These are phyloP conservation scores for Xiphophorus birchmanni DNA, from an alignment of 2,797 vertebrate species.

Conservation along the genomic window DNA sequence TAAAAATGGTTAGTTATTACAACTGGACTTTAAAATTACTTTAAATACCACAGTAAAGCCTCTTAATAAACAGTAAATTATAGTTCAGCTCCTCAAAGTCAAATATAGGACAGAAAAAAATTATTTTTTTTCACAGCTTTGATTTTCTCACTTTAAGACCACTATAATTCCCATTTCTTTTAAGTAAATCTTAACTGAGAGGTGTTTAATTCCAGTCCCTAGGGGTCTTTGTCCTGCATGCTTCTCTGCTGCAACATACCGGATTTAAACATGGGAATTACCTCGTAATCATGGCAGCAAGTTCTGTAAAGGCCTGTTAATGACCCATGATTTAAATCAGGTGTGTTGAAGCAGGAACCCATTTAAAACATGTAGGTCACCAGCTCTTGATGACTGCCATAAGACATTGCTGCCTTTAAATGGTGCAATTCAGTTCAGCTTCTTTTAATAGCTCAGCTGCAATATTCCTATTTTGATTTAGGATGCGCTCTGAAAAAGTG, in stretches of 20 bases:
- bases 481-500: background rate
- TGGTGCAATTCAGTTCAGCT: background rate
- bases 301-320: background rate
- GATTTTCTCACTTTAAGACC: background rate
- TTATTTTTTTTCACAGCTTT: background rate
- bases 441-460: background rate
- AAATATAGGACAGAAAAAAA: background rate
- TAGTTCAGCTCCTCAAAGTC: background rate
- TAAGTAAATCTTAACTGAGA: background rate
- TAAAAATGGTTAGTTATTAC: background rate
- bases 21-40: background rate
- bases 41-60: background rate
- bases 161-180: background rate
- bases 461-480: background rate
- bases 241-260: background rate
- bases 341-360: background rate
- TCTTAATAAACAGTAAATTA: background rate
- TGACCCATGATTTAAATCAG: background rate
- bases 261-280: background rate
- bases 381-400: background rate
- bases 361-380: background rate
- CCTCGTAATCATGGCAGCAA: background rate
- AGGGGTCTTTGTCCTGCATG: background rate
- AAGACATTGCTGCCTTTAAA: background rate
- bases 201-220: background rate